Evolutionary conservation across 1,140 invertebrate species (phyloP).

Genomic region (Drosophila nasuta): DNA sequence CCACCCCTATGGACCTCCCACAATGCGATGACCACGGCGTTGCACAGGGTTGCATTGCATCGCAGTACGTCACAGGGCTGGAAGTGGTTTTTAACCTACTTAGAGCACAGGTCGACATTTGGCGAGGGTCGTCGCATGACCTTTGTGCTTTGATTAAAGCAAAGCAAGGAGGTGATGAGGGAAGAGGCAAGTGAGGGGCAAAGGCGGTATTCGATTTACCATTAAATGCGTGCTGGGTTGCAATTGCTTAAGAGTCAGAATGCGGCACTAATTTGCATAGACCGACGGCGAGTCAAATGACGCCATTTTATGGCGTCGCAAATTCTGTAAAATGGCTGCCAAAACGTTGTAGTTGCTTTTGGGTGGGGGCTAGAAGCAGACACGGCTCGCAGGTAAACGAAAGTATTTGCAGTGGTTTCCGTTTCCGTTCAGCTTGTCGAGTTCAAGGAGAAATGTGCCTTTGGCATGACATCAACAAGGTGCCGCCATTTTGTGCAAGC

Average conservation of each 20-base stretch:
- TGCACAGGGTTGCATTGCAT: constrained; percentile 53
- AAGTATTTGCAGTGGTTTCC: constrained; percentile 58
- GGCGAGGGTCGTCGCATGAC: constrained; percentile 77
- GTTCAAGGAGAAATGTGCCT: constrained; percentile 53
- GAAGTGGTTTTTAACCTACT: constrained; percentile 78
- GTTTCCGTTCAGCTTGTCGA: constrained; percentile 46
- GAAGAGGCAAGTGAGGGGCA: background rate
- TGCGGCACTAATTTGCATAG: constrained; percentile 51
- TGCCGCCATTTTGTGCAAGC: constrained; percentile 17
- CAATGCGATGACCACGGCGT: constrained; percentile 54
- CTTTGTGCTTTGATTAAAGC: constrained; percentile 57
- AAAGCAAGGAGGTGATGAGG: background rate
- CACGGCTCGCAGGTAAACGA: constrained; percentile 45
- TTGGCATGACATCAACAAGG: constrained; percentile 49
- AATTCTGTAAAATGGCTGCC: constrained; percentile 50
- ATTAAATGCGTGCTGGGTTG: constrained; percentile 26
- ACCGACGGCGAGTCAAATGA: constrained; percentile 22
- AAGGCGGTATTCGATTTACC: constrained; percentile 6
- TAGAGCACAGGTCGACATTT: constrained; percentile 72
- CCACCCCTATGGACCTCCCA: background rate
- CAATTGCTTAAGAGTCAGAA: constrained; percentile 15
- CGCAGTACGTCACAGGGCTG: constrained; percentile 49
- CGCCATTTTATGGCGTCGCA: constrained; percentile 37
- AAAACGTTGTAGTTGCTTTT: background rate
- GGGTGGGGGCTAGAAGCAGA: background rate